These are phyloP conservation scores for Drusus annulatus DNA, from an alignment of 1,140 invertebrate genomes.

Conservation along the genomic window DNA sequence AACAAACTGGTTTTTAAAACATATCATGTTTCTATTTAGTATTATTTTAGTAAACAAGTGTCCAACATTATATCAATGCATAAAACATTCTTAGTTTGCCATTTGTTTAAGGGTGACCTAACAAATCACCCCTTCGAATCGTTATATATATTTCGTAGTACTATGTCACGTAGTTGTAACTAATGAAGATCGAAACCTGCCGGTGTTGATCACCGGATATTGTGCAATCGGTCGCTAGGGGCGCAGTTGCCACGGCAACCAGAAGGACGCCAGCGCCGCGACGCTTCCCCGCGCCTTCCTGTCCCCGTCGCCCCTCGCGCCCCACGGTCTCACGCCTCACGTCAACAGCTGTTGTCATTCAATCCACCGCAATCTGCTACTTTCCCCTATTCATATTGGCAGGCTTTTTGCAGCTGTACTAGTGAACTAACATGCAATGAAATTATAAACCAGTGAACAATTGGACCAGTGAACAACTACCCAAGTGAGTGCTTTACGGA, in stretches of 20 bases:
- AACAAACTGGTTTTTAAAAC: not conserved
- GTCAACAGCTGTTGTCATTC: constrained; percentile 44
- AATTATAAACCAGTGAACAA: not conserved
- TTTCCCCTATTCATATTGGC: too few relatives aligned
- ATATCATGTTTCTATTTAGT: not conserved
- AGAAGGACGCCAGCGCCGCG: constrained; percentile 17
- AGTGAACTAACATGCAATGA: not conserved
- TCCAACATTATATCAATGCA: not conserved
- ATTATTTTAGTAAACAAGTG: not conserved
- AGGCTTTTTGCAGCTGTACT: not conserved
- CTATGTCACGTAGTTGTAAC: not conserved
- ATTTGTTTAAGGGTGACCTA: not conserved
- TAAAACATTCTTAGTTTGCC: not conserved
- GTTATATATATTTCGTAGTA: too few relatives aligned
- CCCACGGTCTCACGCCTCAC: not conserved
- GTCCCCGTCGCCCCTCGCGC: not conserved
- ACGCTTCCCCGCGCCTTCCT: not conserved
- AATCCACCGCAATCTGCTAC: constrained; percentile 7
- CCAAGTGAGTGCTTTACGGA: not conserved
- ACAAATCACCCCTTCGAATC: not conserved
- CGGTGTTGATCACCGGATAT: not conserved
- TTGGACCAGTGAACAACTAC: not conserved
- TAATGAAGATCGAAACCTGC: constrained; percentile 24
- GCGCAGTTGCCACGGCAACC: constrained; percentile 33
- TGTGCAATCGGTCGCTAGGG: constrained; percentile 4